Conservation (phyloP, 2,888 invertebrate species). For the Dicranocentrus wangi region DNA sequence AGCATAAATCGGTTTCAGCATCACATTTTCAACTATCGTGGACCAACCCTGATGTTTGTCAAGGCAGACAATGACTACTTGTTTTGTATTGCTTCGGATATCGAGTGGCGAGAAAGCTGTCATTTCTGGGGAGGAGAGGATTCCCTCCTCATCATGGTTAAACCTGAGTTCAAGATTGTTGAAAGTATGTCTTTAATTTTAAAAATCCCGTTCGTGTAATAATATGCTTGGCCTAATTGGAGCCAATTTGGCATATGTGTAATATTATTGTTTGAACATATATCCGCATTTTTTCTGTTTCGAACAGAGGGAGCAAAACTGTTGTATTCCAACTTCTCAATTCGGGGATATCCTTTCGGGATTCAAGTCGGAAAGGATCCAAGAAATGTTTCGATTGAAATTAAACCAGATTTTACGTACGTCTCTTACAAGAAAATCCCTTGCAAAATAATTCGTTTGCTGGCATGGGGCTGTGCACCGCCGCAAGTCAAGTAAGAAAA, state of each 20-base stretch:
- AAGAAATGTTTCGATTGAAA: constrained; percentile 82
- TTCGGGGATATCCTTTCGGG: constrained; percentile 89
- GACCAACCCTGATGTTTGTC: constrained; percentile 78
- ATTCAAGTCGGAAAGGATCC: constrained; percentile 88
- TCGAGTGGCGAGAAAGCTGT: constrained; percentile 90
- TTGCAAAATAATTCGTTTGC: constrained; percentile 80
- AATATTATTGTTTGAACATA: too few relatives aligned
- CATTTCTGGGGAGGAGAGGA: constrained; percentile 89
- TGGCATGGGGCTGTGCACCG: constrained; percentile 92
- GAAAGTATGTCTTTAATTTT: constrained; percentile 75
- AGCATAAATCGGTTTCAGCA: constrained; percentile 83
- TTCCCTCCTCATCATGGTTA: constrained; percentile 84
- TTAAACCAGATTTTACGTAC: constrained; percentile 85
- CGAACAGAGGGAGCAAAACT: constrained; percentile 82
- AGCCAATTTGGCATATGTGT: too few relatives aligned
- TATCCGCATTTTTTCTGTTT: too few relatives aligned
- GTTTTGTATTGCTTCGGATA: constrained; percentile 84
- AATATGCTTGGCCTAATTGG: too few relatives aligned
- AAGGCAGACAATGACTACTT: constrained; percentile 79
- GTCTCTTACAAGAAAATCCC: constrained; percentile 82
- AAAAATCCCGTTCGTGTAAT: too few relatives aligned
- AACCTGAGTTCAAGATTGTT: constrained; percentile 77
- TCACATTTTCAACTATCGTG: constrained; percentile 86
- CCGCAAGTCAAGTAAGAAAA: constrained; percentile 78
- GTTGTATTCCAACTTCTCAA: constrained; percentile 87